phyloP scores from a whole-genome alignment of 2,113 vertebrate species.

The Rhynchomys soricoides region DNA sequence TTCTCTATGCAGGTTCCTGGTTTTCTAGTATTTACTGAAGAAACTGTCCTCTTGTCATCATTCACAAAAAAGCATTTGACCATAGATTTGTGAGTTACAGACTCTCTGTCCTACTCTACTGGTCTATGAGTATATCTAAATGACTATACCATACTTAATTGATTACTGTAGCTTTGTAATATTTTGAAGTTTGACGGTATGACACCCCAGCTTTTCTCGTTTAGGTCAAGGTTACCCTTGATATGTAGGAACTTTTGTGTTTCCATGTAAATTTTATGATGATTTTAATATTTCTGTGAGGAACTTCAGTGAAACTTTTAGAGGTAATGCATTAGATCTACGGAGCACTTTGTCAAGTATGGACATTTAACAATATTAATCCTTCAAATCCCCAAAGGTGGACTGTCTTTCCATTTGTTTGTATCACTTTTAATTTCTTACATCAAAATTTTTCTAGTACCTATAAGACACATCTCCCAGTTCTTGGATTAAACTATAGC shows the following conservation, averaged over 20 bases:
- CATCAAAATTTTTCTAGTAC: not conserved
- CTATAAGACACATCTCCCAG: not conserved
- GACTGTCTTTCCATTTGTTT: not conserved
- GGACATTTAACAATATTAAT: not conserved
- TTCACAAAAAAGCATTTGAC: not conserved
- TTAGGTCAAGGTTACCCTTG: not conserved
- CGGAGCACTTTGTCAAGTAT: not conserved
- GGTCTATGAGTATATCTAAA: not conserved
- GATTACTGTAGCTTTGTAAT: not conserved
- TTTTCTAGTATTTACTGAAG: not conserved
- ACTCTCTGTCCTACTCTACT: too few species aligned
- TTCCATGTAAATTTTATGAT: not conserved
- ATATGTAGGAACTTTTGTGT: not conserved
- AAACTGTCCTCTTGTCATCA: not conserved
- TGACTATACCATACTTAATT: not conserved
- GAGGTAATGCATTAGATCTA: not conserved
- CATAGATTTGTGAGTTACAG: not conserved
- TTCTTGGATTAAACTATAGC: not conserved
- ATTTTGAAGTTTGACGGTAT: not conserved
- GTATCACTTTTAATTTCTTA: not conserved
- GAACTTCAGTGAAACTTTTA: not conserved
- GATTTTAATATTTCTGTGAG: conserved; percentile 1
- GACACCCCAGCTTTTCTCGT: not conserved
- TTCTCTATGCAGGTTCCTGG: not conserved
- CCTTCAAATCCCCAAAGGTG: not conserved